Evolutionary conservation across 2,888 invertebrate species (phyloP).

Genomic region (Muschampia plurimacula): DNA sequence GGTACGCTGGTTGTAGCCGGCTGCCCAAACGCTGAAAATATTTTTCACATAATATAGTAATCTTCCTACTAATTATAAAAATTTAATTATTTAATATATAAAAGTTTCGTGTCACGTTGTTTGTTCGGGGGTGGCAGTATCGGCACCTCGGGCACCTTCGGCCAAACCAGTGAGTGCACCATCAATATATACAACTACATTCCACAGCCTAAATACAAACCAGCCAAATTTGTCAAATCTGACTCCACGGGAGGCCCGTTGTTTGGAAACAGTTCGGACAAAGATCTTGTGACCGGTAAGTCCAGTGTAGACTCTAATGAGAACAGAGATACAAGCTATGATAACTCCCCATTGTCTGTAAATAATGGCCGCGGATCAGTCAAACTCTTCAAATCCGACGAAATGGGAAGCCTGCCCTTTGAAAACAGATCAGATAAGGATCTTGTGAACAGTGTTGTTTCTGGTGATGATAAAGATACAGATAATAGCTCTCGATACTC

Average conservation of each 20-base stretch:
- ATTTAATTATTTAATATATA: too few relatives aligned
- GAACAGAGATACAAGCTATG: not conserved
- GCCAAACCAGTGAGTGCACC: constrained; percentile 75
- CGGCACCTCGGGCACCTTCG: constrained; percentile 83
- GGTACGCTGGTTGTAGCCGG: constrained; percentile 85
- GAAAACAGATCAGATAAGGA: not conserved
- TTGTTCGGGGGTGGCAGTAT: constrained; percentile 59
- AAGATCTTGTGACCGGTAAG: not conserved
- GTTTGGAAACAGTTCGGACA: not conserved
- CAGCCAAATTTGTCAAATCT: too few relatives aligned
- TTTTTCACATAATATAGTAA: too few relatives aligned
- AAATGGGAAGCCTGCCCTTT: not conserved
- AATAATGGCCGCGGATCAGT: too few relatives aligned
- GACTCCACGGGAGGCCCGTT: not conserved
- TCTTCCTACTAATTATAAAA: too few relatives aligned
- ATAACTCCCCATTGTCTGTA: not conserved
- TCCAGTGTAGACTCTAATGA: not conserved
- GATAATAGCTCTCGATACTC: too few relatives aligned
- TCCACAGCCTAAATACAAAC: not conserved
- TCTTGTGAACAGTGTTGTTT: not conserved
- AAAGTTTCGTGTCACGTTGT: too few relatives aligned
- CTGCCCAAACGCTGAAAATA: constrained; percentile 71
- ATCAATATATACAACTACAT: constrained; percentile 30
- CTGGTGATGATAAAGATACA: too few relatives aligned
- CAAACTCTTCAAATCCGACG: too few relatives aligned